Base-by-base conservation (phyloP, 2,888 invertebrate genomes). In the Rhamnusium bicolor region DNA sequence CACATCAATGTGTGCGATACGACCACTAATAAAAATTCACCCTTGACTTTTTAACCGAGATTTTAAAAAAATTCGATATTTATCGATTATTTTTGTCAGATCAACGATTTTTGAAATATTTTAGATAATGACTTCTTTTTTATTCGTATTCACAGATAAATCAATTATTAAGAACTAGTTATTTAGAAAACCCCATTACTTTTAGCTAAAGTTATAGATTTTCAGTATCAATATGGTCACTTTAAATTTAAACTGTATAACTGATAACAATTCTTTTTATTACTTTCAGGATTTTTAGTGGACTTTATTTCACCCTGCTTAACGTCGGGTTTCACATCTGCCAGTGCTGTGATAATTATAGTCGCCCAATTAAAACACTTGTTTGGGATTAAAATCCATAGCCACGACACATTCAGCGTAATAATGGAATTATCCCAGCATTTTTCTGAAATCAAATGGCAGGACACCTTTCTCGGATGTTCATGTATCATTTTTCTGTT, bases 291-390 rank as follows among this genome's bases (percentile, higher is more conserved):
- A 66, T 95, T 96, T 86, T 88, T 96, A 79, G 94, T 96, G 69
- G 95, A 95, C 81, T 93, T 96, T 84, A 96, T 96, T 80, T 95
- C 96, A 0, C 90, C 93, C 24, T 93, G 96, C 8, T 95, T 96
- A 65, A 94, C 94, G 16, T 93, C 93, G 78, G 96, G 95, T 1
- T 96, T 96, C 86, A 96, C 96, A 51, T 93, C 95, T 1, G 96
- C 95, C 8, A 95, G 95, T 18, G 94, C 96, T 0, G 86, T 95
- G 10, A 94, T 95, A 81, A 95, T 96, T 80, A 91, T 93, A 49
- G 89, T 91, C 40, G 91, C 94, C 5, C 96, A 96, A 88, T 79
- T 95, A 12, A 94, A 94, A 88, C 93, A 92, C 63, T 88, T 95
- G 60, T 88, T 95, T 27, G 95, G 95, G 7, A 89, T 95, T 32